These are phyloP conservation scores for Percopsis omiscomaycus DNA, from an alignment of 2,797 vertebrate species.

Conservation along the genomic window DNA sequence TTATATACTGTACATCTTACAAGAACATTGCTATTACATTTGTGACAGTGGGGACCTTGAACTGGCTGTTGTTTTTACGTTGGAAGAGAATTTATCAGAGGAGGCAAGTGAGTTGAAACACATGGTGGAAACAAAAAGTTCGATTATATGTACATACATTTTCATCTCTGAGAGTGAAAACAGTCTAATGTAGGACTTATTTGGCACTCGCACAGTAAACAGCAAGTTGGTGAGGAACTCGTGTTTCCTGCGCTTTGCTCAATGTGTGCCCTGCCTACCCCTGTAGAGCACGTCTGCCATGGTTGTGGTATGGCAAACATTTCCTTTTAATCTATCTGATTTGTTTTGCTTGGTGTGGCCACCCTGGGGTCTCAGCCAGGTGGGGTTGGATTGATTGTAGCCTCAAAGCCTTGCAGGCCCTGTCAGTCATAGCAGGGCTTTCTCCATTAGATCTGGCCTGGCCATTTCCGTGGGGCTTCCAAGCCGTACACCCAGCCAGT, in stretches of 20 bases:
- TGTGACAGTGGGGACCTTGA: constrained; percentile 40
- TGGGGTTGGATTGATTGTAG: constrained; percentile 42
- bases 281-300: constrained; percentile 5
- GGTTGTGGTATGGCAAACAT: constrained; percentile 39
- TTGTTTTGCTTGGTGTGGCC: constrained; percentile 52
- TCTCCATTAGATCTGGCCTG: constrained; percentile 45
- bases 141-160: constrained; percentile 50
- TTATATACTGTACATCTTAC: constrained; percentile 41
- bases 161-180: constrained; percentile 39
- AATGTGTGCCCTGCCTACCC: constrained; percentile 2
- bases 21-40: constrained; percentile 41
- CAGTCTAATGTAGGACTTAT: constrained; percentile 42
- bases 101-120: constrained; percentile 56
- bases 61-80: constrained; percentile 52
- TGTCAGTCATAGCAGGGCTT: constrained; percentile 51
- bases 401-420: constrained; percentile 50
- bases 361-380: constrained; percentile 25
- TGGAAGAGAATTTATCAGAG: constrained; percentile 48
- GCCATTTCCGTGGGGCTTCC: constrained; percentile 53
- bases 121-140: constrained; percentile 48
- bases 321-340: constrained; percentile 44
- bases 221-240: constrained; percentile 30
- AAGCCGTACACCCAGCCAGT: constrained; percentile 45
- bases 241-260: constrained; percentile 16
- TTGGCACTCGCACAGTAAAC: constrained; percentile 31